Percentiles rank a stretch among this genome's conserved stretches.
Conservation (phyloP, 2,797 vertebrate genomes). For the Brotula barbata region DNA sequence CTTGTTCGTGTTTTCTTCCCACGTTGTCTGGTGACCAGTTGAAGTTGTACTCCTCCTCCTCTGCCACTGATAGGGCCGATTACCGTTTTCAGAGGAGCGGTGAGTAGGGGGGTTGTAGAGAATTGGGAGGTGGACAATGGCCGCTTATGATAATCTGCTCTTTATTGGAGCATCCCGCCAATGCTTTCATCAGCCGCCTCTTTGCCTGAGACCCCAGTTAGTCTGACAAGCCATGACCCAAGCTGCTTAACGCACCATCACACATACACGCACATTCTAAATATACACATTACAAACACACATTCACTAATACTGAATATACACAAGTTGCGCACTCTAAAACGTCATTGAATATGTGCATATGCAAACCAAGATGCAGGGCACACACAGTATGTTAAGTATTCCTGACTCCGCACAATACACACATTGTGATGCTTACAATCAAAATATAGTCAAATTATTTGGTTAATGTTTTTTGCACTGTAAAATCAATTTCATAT, state of each 20-base stretch:
- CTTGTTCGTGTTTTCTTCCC: slow-evolving; percentile 20
- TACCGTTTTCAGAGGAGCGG: slow-evolving; percentile 87
- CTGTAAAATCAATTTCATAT: too few species aligned
- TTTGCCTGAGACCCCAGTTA: slow-evolving; percentile 71
- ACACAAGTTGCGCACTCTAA: slow-evolving; percentile 34
- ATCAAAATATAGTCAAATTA: slow-evolving; percentile 3
- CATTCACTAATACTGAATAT: slow-evolving; percentile 22
- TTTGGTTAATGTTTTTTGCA: too few species aligned
- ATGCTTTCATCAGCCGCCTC: slow-evolving; percentile 77
- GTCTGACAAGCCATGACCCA: slow-evolving; percentile 58
- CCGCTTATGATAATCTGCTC: slow-evolving; percentile 90
- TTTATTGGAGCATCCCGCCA: slow-evolving; percentile 90
- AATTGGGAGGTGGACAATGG: slow-evolving; percentile 80
- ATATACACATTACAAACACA: slow-evolving; percentile 13
- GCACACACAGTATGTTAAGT: neutral
- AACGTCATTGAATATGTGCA: slow-evolving; percentile 19
- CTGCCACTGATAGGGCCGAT: slow-evolving; percentile 89
- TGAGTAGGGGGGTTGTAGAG: slow-evolving; percentile 54
- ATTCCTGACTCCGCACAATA: neutral
- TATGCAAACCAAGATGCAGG: neutral
- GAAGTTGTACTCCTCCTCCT: slow-evolving; percentile 72
- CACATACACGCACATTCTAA: slow-evolving; percentile 22
- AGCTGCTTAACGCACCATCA: slow-evolving; percentile 41
- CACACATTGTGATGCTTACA: slow-evolving; percentile 3
- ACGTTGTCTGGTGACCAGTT: slow-evolving; percentile 81